Evolutionary conservation across 1,140 invertebrate genomes (phyloP), one percentile per base, ranked within the genome.

Genomic region (Temnothorax longispinosus): DNA sequence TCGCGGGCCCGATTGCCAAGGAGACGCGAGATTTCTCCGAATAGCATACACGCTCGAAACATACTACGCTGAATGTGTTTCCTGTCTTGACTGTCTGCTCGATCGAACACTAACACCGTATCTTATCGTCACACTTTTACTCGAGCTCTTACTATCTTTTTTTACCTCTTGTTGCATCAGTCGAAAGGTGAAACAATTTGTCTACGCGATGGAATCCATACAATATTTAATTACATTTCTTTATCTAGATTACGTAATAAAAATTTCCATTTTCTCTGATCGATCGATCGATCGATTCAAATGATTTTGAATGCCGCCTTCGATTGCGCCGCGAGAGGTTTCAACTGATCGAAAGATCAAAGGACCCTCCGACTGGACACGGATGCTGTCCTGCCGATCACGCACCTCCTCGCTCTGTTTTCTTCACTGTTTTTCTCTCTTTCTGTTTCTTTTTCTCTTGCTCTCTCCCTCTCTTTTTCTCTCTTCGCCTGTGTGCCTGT

Each of bases 401-500:
- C 47, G 18, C 11, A 13, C 6, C 52, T 85, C n/a, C 35, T 38
- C 27, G 13, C 18, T 41, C 38, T 15, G 35, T 64, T 82, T 71
- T 84, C 65, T 82, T 82, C 64, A 84, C 50, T 75, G 78, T 87
- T 65, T 27, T 75, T 84, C 21, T 64, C 52, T 86, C 10, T 69
- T 71, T 74, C n/a, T 44, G 27, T 69, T 64, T 72, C 72, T 85
- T 64, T 77, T 56, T 89, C 84, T 91, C 58, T 89, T 15, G 91
- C 76, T 91, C 54, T 91, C 85, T 56, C 75, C 74, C 80, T 90
- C 64, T 91, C 81, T 75, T 65, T 89, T 56, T 91, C 74, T 91
- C 76, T 89, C 60, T 91, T 67, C 87, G 86, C 82, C 82, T 65
- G 88, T 92, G 76, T 80, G 69, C 58, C 77, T 82, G 88, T 93